These are phyloP conservation scores for Protophormia terraenovae DNA, from an alignment of 2,888 invertebrate genomes.

Conservation along the genomic window DNA sequence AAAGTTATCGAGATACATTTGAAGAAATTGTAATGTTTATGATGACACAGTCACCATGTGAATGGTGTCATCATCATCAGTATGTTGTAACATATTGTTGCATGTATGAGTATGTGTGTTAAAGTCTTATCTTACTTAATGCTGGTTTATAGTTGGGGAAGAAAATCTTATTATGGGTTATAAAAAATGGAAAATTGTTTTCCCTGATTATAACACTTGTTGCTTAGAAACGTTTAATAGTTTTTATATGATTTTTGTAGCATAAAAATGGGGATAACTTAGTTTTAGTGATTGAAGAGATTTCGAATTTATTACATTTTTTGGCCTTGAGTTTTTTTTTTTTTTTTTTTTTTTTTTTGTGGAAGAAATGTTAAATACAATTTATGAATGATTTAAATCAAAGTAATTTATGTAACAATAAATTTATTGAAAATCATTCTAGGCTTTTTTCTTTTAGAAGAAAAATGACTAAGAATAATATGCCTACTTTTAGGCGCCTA, in stretches of 20 bases:
- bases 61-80: neutral
- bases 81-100: constrained; percentile 12
- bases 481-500: too few relatives aligned
- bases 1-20: neutral
- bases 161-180: neutral
- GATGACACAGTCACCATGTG: neutral
- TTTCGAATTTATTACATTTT: too few relatives aligned
- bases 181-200: constrained; percentile 18
- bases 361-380: too few relatives aligned
- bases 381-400: too few relatives aligned
- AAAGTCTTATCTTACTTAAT: neutral
- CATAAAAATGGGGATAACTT: neutral
- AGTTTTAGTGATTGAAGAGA: neutral
- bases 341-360: too few relatives aligned
- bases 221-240: constrained; percentile 24
- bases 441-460: too few relatives aligned
- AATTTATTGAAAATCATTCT: too few relatives aligned
- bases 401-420: too few relatives aligned
- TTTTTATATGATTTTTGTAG: neutral
- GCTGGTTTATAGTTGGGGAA: neutral
- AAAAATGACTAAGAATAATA: too few relatives aligned
- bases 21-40: constrained; percentile 11
- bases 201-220: constrained; percentile 44
- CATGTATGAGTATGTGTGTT: neutral
- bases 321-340: too few relatives aligned